phyloP scores from a whole-genome alignment of 2,113 vertebrate genomes.

The Eptesicus fuscus region DNA sequence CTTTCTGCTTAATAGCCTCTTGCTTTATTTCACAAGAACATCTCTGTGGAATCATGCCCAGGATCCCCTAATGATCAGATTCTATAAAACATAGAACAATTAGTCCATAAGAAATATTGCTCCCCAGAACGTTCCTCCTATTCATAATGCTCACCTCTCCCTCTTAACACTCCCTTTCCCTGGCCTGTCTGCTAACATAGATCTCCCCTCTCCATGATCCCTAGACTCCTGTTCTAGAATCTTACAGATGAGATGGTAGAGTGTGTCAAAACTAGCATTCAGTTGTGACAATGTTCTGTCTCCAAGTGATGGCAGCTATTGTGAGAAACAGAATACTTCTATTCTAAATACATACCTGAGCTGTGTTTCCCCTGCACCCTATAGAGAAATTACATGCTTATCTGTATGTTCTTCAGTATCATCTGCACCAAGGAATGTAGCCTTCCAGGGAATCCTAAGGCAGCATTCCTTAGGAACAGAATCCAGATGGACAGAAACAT shows the following conservation, averaged over 20 bases:
- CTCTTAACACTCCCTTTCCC: conserved; percentile 31
- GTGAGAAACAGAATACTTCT: background rate
- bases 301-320: conserved; percentile 13
- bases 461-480: background rate
- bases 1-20: conserved; percentile 89
- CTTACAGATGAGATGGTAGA: conserved; percentile 53
- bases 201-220: background rate
- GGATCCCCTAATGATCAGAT: conserved; percentile 85
- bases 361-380: background rate
- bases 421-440: background rate
- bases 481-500: background rate
- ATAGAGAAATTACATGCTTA: background rate
- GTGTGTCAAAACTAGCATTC: conserved; percentile 58
- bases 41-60: conserved; percentile 83
- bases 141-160: conserved; percentile 53
- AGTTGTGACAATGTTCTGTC: conserved; percentile 4
- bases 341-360: background rate
- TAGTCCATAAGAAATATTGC: conserved; percentile 82
- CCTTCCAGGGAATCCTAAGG: background rate
- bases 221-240: conserved; percentile 35
- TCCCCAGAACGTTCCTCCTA: conserved; percentile 80
- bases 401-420: background rate
- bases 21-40: conserved; percentile 86
- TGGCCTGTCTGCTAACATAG: background rate
- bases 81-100: conserved; percentile 86